A percentile compares a stretch with the other conserved stretches of the same genome.
Conservation (phyloP, 2,888 invertebrate species). For the Macroteleia sp. region DNA sequence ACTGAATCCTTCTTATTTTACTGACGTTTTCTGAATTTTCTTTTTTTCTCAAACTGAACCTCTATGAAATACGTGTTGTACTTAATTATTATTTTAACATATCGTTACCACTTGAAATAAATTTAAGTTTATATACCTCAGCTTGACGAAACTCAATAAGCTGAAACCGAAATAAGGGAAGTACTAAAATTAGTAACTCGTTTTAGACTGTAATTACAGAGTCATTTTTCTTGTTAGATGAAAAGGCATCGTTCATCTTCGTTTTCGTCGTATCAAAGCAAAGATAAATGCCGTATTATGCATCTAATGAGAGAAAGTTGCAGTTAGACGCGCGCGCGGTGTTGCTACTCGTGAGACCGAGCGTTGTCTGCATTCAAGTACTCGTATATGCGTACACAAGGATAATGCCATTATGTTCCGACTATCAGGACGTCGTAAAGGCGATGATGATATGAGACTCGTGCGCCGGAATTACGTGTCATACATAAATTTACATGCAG, state of each 20-base stretch:
- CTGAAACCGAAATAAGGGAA: too few species aligned
- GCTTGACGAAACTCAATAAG: too few species aligned
- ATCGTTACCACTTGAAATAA: too few species aligned
- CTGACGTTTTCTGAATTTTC: too few species aligned
- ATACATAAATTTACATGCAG: constrained; percentile 61
- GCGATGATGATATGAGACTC: constrained; percentile 57
- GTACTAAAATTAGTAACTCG: too few species aligned
- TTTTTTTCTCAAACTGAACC: too few species aligned
- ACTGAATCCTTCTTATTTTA: too few species aligned
- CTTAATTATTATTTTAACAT: too few species aligned
- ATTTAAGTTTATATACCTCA: too few species aligned
- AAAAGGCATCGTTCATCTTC: constrained; percentile 7
- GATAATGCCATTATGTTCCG: constrained; percentile 58
- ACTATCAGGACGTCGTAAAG: constrained; percentile 62
- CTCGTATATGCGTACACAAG: constrained; percentile 37
- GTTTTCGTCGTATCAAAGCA: constrained; percentile 18
- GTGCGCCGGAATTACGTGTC: constrained; percentile 52
- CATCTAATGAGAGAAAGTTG: constrained; percentile 53
- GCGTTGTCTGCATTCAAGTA: constrained; percentile 29
- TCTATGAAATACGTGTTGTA: too few species aligned
- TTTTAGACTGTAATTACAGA: too few species aligned
- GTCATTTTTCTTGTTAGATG: too few species aligned
- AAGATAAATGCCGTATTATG: constrained; percentile 26
- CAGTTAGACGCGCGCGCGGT: constrained; percentile 23
- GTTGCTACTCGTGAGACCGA: constrained; percentile 14